Percentiles rank a stretch among this genome's conserved stretches.
Conservation (phyloP, 2,797 vertebrate genomes). For the Enteromius mattozi region DNA sequence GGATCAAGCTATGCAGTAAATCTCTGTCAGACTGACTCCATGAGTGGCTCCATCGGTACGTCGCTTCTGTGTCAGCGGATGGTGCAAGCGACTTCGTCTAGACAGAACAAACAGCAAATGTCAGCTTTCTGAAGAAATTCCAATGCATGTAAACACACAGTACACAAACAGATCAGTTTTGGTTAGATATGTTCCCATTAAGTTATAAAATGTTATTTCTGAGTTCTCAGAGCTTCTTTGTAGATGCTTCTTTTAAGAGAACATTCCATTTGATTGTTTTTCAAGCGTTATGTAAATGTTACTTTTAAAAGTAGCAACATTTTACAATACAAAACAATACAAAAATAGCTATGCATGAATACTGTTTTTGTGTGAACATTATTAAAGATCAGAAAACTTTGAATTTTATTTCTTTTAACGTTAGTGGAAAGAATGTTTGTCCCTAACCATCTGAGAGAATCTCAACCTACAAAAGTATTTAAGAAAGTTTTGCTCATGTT, state of each 20-base stretch:
- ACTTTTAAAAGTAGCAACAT: too few species aligned
- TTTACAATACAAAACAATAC: too few species aligned
- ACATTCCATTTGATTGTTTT: too few species aligned
- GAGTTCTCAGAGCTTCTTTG: background rate
- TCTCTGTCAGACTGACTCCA: constrained; percentile 32
- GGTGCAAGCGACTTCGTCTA: constrained; percentile 37
- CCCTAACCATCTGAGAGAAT: too few species aligned
- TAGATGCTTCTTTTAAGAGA: background rate
- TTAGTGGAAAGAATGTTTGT: too few species aligned
- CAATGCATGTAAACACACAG: background rate
- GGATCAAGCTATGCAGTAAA: constrained; percentile 40
- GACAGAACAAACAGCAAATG: constrained; percentile 39
- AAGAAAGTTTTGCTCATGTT: background rate
- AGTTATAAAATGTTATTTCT: too few species aligned
- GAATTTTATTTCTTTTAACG: too few species aligned
- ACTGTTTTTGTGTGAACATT: too few species aligned
- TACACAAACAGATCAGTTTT: background rate
- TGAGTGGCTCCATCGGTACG: constrained; percentile 35
- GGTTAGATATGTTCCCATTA: background rate
- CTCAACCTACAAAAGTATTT: background rate
- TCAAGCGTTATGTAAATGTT: too few species aligned
- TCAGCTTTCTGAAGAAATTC: background rate
- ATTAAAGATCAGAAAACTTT: too few species aligned
- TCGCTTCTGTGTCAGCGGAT: constrained; percentile 20
- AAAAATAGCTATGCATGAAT: too few species aligned